Conservation (phyloP, 2,888 invertebrate species). For the Netelia fuscicornis region DNA sequence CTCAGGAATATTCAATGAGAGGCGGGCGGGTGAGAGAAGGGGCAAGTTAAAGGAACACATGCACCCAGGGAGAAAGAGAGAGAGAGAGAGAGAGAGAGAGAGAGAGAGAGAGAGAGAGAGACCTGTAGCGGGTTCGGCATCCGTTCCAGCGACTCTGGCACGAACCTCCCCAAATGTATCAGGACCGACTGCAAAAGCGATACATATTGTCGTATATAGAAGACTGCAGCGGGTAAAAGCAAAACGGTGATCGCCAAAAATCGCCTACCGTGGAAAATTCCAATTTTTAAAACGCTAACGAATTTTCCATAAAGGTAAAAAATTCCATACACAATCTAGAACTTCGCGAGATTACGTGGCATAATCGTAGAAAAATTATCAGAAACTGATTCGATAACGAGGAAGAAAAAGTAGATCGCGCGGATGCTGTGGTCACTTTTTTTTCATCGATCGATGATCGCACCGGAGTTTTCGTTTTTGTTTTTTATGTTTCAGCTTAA, state of each 20-base stretch:
- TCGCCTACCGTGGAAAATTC: not conserved
- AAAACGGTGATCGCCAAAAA: not conserved
- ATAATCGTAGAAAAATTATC: not conserved
- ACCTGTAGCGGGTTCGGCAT: constrained; percentile 21
- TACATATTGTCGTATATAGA: not conserved
- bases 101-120: constrained; percentile 46
- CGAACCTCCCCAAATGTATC: constrained; percentile 21
- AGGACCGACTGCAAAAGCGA: constrained; percentile 20
- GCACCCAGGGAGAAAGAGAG: constrained; percentile 31
- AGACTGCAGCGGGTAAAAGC: not conserved
- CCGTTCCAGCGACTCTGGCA: constrained; percentile 54
- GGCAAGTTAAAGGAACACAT: constrained; percentile 16
- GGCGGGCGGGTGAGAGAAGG: constrained; percentile 64
- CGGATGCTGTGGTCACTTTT: not conserved
- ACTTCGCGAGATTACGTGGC: not conserved
- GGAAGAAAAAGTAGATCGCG: not conserved
- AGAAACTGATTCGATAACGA: not conserved
- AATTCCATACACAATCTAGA: not conserved
- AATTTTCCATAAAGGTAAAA: not conserved
- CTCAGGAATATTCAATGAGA: constrained; percentile 82
- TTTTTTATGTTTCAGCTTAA: constrained; percentile 47
- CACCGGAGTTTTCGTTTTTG: not conserved
- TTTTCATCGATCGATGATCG: constrained; percentile 2
- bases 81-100: constrained; percentile 48
- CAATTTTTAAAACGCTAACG: not conserved